Percentiles rank a stretch among this genome's conserved stretches.
Evolutionary conservation across 2,888 invertebrate species (phyloP).

Genomic region (Drosophila infuscata): DNA sequence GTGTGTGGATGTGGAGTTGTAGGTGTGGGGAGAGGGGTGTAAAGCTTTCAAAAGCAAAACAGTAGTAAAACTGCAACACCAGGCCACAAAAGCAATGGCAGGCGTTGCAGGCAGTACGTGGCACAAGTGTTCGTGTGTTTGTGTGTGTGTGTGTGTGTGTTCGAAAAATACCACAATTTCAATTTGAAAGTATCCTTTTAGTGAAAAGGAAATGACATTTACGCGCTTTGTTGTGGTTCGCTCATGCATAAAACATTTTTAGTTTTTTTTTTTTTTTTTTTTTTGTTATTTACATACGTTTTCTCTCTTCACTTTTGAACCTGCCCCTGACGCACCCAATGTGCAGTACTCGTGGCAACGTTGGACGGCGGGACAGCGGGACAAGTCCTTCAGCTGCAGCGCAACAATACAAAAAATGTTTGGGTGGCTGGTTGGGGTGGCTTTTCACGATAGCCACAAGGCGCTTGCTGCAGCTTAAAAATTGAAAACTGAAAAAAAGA

Average conservation of each 20-base stretch:
- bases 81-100: conserved; percentile 37
- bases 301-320: background rate
- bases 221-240: conserved; percentile 79
- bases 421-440: background rate
- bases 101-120: conserved; percentile 16
- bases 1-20: background rate
- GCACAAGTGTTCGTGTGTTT: conserved; percentile 2
- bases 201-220: conserved; percentile 80
- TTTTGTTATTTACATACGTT: conserved; percentile 9
- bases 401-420: conserved; percentile 29
- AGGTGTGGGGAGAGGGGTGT: background rate
- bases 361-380: background rate
- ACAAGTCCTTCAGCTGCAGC: conserved; percentile 26
- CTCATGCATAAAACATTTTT: conserved; percentile 79
- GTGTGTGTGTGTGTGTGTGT: conserved; percentile 32
- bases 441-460: conserved; percentile 31
- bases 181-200: conserved; percentile 81
- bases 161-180: conserved; percentile 73
- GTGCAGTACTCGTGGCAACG: conserved; percentile 40
- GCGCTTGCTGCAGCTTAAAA: conserved; percentile 30
- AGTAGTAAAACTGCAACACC: conserved; percentile 24
- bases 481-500: conserved; percentile 22
- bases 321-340: conserved; percentile 31
- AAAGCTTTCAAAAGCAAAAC: conserved; percentile 7
- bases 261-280: conserved; percentile 51